Evolutionary conservation across 1,140 invertebrate genomes (phyloP).

Genomic region (Camponotus vicinus): DNA sequence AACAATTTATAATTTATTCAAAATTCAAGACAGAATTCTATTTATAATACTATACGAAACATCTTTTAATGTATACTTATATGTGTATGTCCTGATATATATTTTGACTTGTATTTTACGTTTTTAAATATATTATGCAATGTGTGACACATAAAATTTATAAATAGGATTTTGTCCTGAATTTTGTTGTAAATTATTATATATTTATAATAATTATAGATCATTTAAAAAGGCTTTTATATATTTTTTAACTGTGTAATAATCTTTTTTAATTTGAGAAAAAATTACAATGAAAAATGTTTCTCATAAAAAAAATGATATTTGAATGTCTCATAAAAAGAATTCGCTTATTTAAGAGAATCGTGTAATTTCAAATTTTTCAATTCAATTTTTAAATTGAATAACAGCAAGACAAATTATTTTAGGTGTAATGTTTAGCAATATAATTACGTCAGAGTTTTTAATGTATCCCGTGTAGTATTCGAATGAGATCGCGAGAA

Average conservation of each 20-base stretch:
- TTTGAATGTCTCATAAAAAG: not conserved
- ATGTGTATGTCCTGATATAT: too few species aligned
- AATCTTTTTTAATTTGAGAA: not conserved
- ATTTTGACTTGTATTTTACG: too few species aligned
- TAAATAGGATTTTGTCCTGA: too few species aligned
- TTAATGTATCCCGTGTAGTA: slow-evolving; percentile 9
- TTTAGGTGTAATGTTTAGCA: not conserved
- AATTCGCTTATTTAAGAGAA: not conserved
- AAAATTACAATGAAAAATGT: not conserved
- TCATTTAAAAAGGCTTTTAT: too few species aligned
- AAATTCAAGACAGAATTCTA: not conserved
- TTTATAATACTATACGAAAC: too few species aligned
- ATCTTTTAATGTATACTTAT: too few species aligned
- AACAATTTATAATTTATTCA: too few species aligned
- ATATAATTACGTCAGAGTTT: not conserved
- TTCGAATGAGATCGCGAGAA: not conserved
- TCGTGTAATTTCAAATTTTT: not conserved
- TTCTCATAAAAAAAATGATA: not conserved
- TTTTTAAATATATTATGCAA: too few species aligned
- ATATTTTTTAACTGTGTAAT: not conserved
- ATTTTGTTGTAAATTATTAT: too few species aligned
- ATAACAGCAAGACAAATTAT: not conserved
- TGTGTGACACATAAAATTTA: too few species aligned
- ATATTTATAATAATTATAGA: too few species aligned
- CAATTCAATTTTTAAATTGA: not conserved